A percentile compares a stretch with the other conserved stretches of the same genome.
phyloP scores from a whole-genome alignment of 2,888 invertebrate species.

The Xestia xanthographa region DNA sequence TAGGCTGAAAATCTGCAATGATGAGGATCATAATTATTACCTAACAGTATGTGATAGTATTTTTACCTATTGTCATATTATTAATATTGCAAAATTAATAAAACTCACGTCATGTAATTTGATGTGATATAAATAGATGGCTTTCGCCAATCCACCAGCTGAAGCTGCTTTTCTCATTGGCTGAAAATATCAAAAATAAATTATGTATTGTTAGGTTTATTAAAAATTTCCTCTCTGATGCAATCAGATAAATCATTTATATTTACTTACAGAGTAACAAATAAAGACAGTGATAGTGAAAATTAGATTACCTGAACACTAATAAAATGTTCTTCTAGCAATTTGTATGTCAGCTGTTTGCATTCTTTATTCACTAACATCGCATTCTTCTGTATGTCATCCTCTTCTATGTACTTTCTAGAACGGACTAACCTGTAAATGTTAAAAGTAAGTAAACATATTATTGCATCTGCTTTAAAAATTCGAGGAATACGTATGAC shows the following conservation, averaged over 20 bases:
- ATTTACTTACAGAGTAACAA: neutral
- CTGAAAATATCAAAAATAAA: slow-evolving; percentile 83
- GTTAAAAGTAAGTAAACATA: neutral
- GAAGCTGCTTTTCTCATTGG: slow-evolving; percentile 93
- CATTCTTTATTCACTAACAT: slow-evolving; percentile 99
- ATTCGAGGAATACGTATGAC: neutral
- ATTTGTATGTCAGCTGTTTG: slow-evolving; percentile 95
- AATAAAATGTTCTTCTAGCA: slow-evolving; percentile 95
- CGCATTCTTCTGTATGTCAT: slow-evolving; percentile 96
- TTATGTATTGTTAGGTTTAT: neutral
- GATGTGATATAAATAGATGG: slow-evolving; percentile 87
- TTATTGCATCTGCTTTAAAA: neutral
- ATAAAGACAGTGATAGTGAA: neutral
- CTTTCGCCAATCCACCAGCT: slow-evolving; percentile 94
- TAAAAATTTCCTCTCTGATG: neutral
- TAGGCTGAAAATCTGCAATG: neutral
- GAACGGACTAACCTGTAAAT: slow-evolving; percentile 93
- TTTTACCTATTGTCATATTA: neutral
- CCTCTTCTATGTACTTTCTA: slow-evolving; percentile 96
- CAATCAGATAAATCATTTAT: neutral
- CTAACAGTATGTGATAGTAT: neutral
- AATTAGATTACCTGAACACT: slow-evolving; percentile 91
- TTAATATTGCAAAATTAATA: neutral
- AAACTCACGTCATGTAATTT: slow-evolving; percentile 76
- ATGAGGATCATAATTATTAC: neutral